phyloP scores from a whole-genome alignment of 2,797 vertebrate genomes.

The Catostomus latipinnis region DNA sequence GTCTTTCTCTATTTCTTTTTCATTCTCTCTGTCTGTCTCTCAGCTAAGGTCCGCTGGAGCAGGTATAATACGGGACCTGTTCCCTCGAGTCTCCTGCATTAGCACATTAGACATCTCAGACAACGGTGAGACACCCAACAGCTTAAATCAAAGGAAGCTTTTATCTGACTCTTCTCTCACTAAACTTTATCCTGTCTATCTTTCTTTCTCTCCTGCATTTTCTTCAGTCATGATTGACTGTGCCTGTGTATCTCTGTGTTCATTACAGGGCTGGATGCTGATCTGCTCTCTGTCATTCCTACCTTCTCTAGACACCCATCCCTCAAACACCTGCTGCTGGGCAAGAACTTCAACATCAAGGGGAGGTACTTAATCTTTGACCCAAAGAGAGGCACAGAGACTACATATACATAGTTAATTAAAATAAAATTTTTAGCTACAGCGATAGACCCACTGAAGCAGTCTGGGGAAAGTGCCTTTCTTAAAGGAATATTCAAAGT shows the following conservation, averaged over 20 bases:
- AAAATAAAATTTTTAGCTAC: not conserved
- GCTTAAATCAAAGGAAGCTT: conserved; percentile 15
- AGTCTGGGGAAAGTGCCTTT: not conserved
- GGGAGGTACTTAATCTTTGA: conserved; percentile 78
- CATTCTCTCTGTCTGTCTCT: conserved; percentile 57
- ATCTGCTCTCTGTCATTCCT: conserved; percentile 85
- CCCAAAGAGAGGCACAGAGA: not conserved
- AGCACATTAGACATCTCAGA: conserved; percentile 90
- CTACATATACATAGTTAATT: not conserved
- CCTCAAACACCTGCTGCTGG: conserved; percentile 89
- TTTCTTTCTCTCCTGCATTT: conserved; percentile 39
- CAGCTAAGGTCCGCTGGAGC: conserved; percentile 89
- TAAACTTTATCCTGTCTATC: conserved; percentile 48
- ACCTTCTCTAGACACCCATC: conserved; percentile 87
- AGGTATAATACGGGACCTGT: conserved; percentile 87
- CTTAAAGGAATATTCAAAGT: not conserved
- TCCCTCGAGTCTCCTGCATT: conserved; percentile 84
- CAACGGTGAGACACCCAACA: conserved; percentile 78
- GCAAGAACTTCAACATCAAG: conserved; percentile 94
- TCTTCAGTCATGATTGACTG: conserved; percentile 8
- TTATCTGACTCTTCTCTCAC: conserved; percentile 27
- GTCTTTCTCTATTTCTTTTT: conserved; percentile 12
- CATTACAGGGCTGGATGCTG: conserved; percentile 83
- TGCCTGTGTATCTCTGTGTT: conserved; percentile 42
- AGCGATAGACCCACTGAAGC: not conserved